Base-by-base conservation (phyloP, 2,888 invertebrate genomes). In the Philereme vetulata region DNA sequence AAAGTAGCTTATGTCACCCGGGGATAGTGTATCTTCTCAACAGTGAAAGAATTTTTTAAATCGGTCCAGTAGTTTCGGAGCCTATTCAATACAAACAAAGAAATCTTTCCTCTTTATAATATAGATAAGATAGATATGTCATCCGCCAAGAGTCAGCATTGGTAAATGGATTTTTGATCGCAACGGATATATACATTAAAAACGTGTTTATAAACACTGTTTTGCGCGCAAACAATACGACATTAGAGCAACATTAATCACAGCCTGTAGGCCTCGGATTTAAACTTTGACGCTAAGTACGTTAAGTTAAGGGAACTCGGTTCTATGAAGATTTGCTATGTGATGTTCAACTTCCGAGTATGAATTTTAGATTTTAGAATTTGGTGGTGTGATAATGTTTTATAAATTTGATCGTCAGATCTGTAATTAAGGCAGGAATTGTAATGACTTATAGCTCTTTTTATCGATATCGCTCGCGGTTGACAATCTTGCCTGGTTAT, bases 211-310 rank as follows among this genome's bases (percentile, higher is more conserved):
- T 58, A 62, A 32, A 62, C 55, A 51, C 4, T 55, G 58, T 58
- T n/a, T 58, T 55, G 55, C 56, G 63, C 60, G 66, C 74, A 81
- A 81, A 84, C 84, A 84, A 82, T 81, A 75, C 68, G 78, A 81
- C 82, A 82, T 84, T 80, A 84, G 77, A 80, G 77, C 69, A 67
- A 75, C 84, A 83, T 84, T 84, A 82, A 84, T 84, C 84, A 82
- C 70, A 55, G 51, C 56, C 57, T 51, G 51, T 62, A 59, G 62
- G 62, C 58, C 36, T 45, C 35, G 62, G 62, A 58, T 62, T 62
- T 62, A 55, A 51, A 62, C 55, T 62, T 62, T 68, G 75, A 75
- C 68, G 63, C 32, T 65, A 73, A 70, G 70, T 60, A 71, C 64
- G 66, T 65, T 64, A 72, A 74, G 67, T 66, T 70, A 51, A 40